Percentiles rank a stretch among this genome's conserved stretches.
Conservation (phyloP, 1,140 invertebrate species). For the Anagrus nilaparvatae region DNA sequence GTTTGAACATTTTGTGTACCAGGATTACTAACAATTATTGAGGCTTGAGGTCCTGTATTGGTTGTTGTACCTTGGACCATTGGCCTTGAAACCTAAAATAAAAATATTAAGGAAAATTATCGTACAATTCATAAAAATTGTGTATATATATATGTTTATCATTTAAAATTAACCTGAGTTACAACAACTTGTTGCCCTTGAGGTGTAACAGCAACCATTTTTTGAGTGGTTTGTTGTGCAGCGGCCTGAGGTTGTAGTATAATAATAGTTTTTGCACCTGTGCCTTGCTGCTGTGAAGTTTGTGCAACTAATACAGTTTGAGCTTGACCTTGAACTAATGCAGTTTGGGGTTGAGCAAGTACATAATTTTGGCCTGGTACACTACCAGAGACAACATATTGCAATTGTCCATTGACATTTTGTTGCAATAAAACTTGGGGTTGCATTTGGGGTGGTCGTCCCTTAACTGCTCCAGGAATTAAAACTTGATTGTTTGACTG, state of each 20-base stretch:
- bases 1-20: too few species aligned
- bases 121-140: too few species aligned
- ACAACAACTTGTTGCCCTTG: slow-evolving; percentile 50
- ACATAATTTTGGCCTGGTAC: slow-evolving; percentile 49
- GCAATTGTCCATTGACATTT: slow-evolving; percentile 33
- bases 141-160: too few species aligned
- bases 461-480: slow-evolving; percentile 33
- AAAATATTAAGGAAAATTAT: too few species aligned
- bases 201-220: slow-evolving; percentile 53
- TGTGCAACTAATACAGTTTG: slow-evolving; percentile 53
- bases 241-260: slow-evolving; percentile 55
- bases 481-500: slow-evolving; percentile 35
- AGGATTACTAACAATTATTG: too few species aligned
- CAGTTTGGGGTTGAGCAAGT: slow-evolving; percentile 52
- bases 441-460: slow-evolving; percentile 32
- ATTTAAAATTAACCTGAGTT: slow-evolving; percentile 6
- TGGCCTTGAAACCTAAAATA: too few species aligned
- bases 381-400: slow-evolving; percentile 47
- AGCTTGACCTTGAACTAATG: slow-evolving; percentile 49
- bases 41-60: too few species aligned
- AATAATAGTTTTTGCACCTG: slow-evolving; percentile 59
- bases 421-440: slow-evolving; percentile 39
- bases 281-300: slow-evolving; percentile 50
- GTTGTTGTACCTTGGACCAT: too few species aligned
- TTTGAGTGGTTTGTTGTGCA: slow-evolving; percentile 36